Evolutionary conservation across 37 sponge, comb jelly and placozoan genomes (phyloP).

Genomic region (Oopsacas minuta): DNA sequence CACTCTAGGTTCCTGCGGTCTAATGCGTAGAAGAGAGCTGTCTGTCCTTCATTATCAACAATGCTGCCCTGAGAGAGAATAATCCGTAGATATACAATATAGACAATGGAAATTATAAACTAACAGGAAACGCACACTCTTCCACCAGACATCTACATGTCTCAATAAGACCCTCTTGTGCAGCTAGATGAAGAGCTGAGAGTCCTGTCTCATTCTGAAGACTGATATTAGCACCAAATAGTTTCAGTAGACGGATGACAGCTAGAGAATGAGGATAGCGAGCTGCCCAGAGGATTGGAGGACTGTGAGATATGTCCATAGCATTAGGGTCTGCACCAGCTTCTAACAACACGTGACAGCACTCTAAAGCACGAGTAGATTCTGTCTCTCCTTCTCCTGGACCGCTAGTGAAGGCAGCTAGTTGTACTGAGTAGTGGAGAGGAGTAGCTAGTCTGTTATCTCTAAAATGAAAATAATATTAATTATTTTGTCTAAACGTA

Average conservation of each 20-base stretch:
- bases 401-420: constrained; percentile 5
- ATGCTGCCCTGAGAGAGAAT: constrained; percentile 13
- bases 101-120: neutral
- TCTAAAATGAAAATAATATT: too few species aligned
- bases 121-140: constrained; percentile 23
- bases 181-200: constrained; percentile 51
- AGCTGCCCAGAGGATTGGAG: neutral
- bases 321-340: constrained; percentile 49
- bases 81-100: too few species aligned
- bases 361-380: neutral
- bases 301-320: constrained; percentile 18
- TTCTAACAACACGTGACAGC: constrained; percentile 26
- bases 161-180: constrained; percentile 29
- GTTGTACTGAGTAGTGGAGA: constrained; percentile 11
- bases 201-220: constrained; percentile 20
- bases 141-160: constrained; percentile 58
- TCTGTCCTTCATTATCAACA: constrained; percentile 46
- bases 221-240: neutral
- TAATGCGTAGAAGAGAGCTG: constrained; percentile 55
- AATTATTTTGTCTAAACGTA: too few species aligned
- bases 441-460: neutral
- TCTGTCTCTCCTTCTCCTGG: neutral
- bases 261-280: neutral
- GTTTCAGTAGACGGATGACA: neutral
- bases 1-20: constrained; percentile 34